Evolutionary conservation across 1,140 invertebrate species (phyloP).

Genomic region (Drosophila funebris): DNA sequence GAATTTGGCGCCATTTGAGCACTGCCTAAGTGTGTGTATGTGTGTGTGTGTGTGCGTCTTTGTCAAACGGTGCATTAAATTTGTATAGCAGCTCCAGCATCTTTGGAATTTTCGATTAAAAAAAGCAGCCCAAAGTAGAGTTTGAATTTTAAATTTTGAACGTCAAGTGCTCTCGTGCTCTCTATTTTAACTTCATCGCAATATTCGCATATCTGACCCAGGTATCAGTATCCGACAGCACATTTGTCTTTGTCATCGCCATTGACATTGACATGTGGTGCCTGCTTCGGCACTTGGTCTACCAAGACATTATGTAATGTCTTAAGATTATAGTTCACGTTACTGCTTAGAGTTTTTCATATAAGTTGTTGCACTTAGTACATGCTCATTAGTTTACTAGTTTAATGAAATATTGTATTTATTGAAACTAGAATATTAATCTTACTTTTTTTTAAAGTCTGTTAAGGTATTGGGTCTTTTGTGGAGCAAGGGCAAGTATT

Average conservation of each 20-base stretch:
- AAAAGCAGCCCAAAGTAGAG: slow-evolving; percentile 27
- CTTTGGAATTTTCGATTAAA: slow-evolving; percentile 64
- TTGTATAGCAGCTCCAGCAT: slow-evolving; percentile 35
- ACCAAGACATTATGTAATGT: slow-evolving; percentile 11
- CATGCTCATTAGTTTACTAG: not conserved
- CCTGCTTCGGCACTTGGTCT: not conserved
- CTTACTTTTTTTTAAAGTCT: no score
- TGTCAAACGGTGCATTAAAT: slow-evolving; percentile 57
- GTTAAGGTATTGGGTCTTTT: no score
- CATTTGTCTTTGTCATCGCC: slow-evolving; percentile 77
- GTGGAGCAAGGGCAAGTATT: not conserved
- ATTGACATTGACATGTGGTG: slow-evolving; percentile 76
- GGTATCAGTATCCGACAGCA: slow-evolving; percentile 6
- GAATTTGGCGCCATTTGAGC: slow-evolving; percentile 73
- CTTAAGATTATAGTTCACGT: slow-evolving; percentile 15
- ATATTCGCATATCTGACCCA: slow-evolving; percentile 21
- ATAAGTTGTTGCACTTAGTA: not conserved
- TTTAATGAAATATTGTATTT: not conserved
- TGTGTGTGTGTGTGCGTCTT: not conserved
- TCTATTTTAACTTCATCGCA: not conserved
- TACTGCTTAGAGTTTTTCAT: not conserved
- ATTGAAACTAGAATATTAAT: no score
- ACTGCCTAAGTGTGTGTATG: not conserved
- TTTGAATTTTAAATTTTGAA: slow-evolving; percentile 65
- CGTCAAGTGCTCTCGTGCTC: slow-evolving; percentile 10